Conservation (phyloP, 2,113 vertebrate species). For the Pteronura brasiliensis region DNA sequence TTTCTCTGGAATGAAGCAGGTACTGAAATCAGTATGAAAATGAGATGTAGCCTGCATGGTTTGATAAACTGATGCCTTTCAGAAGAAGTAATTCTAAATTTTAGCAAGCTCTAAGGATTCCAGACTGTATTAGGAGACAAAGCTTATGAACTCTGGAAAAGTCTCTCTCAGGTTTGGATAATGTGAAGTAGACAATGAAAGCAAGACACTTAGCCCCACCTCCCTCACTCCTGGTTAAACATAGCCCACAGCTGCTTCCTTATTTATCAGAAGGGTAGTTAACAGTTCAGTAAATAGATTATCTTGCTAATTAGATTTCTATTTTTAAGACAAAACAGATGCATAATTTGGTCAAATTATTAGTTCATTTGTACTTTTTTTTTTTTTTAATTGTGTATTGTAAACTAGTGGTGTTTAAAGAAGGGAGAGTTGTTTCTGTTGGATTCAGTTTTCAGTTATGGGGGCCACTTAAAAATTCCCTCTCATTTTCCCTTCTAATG, state of each 20-base stretch:
- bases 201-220: background rate
- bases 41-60: constrained; percentile 25
- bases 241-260: constrained; percentile 26
- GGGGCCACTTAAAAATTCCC: constrained; percentile 68
- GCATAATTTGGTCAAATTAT: constrained; percentile 63
- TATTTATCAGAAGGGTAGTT: constrained; percentile 57
- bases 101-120: constrained; percentile 44
- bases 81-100: constrained; percentile 62
- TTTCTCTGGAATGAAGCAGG: background rate
- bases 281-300: constrained; percentile 44
- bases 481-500: constrained; percentile 71
- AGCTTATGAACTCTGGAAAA: constrained; percentile 66
- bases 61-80: constrained; percentile 52
- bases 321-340: constrained; percentile 67
- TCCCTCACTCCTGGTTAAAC: constrained; percentile 50
- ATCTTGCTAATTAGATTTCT: constrained; percentile 66
- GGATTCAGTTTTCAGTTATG: constrained; percentile 60
- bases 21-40: constrained; percentile 46
- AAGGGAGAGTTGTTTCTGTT: constrained; percentile 26
- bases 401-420: constrained; percentile 16
- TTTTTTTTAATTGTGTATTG: constrained; percentile 9
- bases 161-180: constrained; percentile 68
- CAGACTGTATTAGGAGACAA: constrained; percentile 57
- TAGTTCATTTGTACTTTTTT: constrained; percentile 5
- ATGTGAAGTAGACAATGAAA: constrained; percentile 54